Percentiles rank a stretch among this genome's conserved stretches.
These are phyloP conservation scores for Siniperca chuatsi DNA, from an alignment of 2,113 vertebrate genomes.

Conservation along the genomic window DNA sequence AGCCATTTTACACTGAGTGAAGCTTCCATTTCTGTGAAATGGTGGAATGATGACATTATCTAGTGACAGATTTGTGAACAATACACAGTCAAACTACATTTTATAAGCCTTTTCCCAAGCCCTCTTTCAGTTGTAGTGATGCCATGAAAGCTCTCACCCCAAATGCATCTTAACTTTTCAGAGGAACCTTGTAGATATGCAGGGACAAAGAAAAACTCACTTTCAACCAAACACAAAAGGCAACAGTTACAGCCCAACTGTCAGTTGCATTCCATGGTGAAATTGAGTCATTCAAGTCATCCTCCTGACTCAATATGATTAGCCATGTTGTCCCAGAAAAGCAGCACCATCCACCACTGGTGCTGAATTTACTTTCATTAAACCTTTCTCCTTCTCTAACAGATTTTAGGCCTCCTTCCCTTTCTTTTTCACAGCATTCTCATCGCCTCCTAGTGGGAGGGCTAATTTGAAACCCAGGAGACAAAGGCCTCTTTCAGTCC, in stretches of 20 bases:
- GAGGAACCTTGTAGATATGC: neutral
- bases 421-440: slow-evolving; percentile 40
- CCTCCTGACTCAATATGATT: slow-evolving; percentile 29
- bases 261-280: slow-evolving; percentile 30
- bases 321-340: slow-evolving; percentile 33
- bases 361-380: slow-evolving; percentile 49
- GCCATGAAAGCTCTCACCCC: neutral
- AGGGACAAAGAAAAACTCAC: neutral
- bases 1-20: slow-evolving; percentile 29
- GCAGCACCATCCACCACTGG: slow-evolving; percentile 22
- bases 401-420: slow-evolving; percentile 37
- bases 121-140: neutral
- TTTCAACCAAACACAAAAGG: slow-evolving; percentile 24
- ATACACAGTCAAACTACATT: neutral
- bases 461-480: slow-evolving; percentile 74
- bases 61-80: neutral
- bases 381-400: slow-evolving; percentile 35
- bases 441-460: slow-evolving; percentile 7
- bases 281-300: slow-evolving; percentile 41
- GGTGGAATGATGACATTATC: slow-evolving; percentile 12
- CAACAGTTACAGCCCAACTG: slow-evolving; percentile 36
- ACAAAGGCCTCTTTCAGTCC: slow-evolving; percentile 80
- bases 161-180: neutral
- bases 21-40: slow-evolving; percentile 14
- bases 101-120: neutral